Conservation (phyloP, 2,888 invertebrate species). For the Erannis defoliaria region DNA sequence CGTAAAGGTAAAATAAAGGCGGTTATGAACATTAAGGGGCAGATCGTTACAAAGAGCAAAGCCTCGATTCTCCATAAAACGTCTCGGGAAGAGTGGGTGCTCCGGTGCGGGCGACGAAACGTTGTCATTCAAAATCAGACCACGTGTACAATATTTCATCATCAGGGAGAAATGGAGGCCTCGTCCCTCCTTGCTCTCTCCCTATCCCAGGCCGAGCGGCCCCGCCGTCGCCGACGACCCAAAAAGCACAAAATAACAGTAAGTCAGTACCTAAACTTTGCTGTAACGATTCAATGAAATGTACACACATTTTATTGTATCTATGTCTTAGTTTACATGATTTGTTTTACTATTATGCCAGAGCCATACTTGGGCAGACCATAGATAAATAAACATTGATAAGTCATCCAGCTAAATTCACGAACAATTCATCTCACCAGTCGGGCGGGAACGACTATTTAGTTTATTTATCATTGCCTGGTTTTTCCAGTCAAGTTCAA, state of each 20-base stretch:
- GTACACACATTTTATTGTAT: not conserved
- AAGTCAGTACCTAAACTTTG: conserved; percentile 12
- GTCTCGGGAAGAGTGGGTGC: conserved; percentile 76
- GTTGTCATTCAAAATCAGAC: conserved; percentile 91
- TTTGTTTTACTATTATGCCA: too few species aligned
- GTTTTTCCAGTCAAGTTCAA: too few species aligned
- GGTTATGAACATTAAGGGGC: conserved; percentile 57
- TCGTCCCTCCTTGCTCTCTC: conserved; percentile 23
- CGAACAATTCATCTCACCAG: too few species aligned
- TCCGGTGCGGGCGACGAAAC: conserved; percentile 83
- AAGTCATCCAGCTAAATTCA: not conserved
- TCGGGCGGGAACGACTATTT: too few species aligned
- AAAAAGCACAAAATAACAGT: conserved; percentile 34
- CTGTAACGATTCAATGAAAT: not conserved
- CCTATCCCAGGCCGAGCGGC: conserved; percentile 41
- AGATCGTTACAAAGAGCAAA: conserved; percentile 71
- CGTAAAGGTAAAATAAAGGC: conserved; percentile 29
- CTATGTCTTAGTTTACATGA: too few species aligned
- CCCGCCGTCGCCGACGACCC: conserved; percentile 60
- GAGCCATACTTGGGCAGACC: too few species aligned
- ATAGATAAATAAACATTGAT: not conserved
- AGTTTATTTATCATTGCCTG: too few species aligned
- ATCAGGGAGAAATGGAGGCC: conserved; percentile 76
- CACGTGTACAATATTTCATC: conserved; percentile 92
- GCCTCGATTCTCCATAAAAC: conserved; percentile 79